These are phyloP conservation scores for Pachycephala philippinensis DNA, from an alignment of 2,113 vertebrate species.

Conservation along the genomic window DNA sequence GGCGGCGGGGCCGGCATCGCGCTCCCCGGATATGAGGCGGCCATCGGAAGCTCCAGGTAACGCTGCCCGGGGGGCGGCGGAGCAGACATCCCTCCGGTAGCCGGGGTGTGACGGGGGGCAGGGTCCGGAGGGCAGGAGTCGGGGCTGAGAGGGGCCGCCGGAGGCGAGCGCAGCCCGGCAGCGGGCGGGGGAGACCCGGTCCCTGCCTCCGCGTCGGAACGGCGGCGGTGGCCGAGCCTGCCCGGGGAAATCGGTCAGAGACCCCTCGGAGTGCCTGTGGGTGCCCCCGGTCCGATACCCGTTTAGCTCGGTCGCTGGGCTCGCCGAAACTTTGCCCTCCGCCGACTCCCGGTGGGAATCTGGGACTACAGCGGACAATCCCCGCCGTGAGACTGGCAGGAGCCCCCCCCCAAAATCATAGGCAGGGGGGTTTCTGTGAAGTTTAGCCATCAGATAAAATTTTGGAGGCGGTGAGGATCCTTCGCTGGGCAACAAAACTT, in stretches of 20 bases:
- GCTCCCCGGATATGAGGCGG: not conserved
- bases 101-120: not conserved
- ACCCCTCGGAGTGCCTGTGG: no score
- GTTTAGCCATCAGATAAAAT: not conserved
- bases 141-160: not conserved
- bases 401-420: not conserved
- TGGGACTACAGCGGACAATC: not conserved
- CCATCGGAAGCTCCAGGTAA: conserved; percentile 27
- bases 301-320: not conserved
- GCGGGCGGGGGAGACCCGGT: not conserved
- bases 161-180: not conserved
- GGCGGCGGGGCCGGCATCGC: not conserved
- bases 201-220: not conserved
- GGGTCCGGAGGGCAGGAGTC: not conserved
- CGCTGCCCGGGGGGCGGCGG: not conserved
- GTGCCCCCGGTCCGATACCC: not conserved
- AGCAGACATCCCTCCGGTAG: not conserved
- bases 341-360: not conserved
- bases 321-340: not conserved
- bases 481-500: conserved; percentile 40
- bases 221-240: not conserved
- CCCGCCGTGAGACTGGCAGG: not conserved
- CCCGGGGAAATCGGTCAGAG: no score
- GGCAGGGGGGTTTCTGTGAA: not conserved
- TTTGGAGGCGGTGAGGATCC: not conserved